Conservation (phyloP, 2,113 vertebrate species). For the Isurus oxyrinchus region DNA sequence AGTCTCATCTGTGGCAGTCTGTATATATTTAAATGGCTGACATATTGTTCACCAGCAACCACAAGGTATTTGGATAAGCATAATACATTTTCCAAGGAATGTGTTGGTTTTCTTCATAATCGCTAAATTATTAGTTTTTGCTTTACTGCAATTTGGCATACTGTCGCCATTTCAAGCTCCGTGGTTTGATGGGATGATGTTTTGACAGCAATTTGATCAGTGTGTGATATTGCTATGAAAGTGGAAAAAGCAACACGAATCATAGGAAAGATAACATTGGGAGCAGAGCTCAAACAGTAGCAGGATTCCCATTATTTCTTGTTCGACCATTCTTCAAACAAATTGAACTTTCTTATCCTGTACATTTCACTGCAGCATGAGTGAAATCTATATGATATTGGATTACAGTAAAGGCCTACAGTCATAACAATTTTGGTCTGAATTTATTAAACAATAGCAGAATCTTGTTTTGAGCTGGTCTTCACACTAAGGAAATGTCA, state of each 20-base stretch:
- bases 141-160: not conserved
- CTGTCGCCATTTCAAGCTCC: not conserved
- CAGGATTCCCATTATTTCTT: not conserved
- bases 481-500: not conserved
- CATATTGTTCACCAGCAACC: not conserved
- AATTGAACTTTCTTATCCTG: not conserved
- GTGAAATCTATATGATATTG: not conserved
- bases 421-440: not conserved
- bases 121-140: not conserved
- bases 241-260: not conserved
- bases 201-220: not conserved
- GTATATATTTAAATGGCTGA: not conserved
- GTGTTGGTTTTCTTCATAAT: not conserved
- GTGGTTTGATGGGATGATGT: not conserved
- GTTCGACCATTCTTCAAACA: not conserved
- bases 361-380: not conserved
- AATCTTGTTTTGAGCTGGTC: not conserved
- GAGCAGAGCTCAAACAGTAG: not conserved
- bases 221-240: not conserved
- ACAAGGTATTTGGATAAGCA: not conserved
- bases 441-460: not conserved
- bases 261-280: not conserved
- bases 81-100: not conserved
- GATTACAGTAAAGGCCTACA: not conserved
- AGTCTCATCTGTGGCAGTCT: not conserved